Evolutionary conservation across 2,113 vertebrate species (phyloP), one percentile per base, ranked within the genome.

Genomic region (Nanorana parkeri): DNA sequence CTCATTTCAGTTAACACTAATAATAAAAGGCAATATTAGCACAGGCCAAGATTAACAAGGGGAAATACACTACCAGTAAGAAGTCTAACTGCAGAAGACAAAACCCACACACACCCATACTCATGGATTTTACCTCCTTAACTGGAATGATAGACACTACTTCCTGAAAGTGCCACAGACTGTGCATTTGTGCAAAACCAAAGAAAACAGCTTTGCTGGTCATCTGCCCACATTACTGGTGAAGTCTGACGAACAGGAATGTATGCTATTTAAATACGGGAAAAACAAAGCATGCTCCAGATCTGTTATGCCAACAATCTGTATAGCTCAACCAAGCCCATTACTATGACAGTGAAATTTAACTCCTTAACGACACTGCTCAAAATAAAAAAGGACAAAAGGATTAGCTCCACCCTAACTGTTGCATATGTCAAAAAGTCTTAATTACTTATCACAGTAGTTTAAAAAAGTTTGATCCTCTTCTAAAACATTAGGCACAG

Each of bases 181-280:
- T 64, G 32, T 6, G 23, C 56, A 36, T 7, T 29, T 56, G 17
- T 74, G n/a, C 26, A 60, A 67, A 47, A 47, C 10, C 29, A 32
- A 20, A 55, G 0, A 77, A 74, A 86, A 73, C 3, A 17, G 84
- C 78, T 23, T 54, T 73, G 84, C 68, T 71, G 84, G 76, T 71
- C 17, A 0, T 23, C n/a, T 75, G 80, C 80, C 80, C 75, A 65
- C 28, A 19, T 77, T 28, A 4, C 23, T 65, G 71, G 69, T 60
- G 26, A 55, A 47, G 69, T 73, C 58, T 75, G 51, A 82, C 74
- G 29, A 20, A 73, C 28, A 75, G 71, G 63, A 82, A 74, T 73
- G 60, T 60, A 41, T 67, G 47, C 60, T 77, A 77, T 77, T 66
- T 65, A 20, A 65, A 65, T 26, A 52, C 75, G 52, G 36, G 60